phyloP scores from a whole-genome alignment of 2,797 vertebrate species.

The Miichthys miiuy region DNA sequence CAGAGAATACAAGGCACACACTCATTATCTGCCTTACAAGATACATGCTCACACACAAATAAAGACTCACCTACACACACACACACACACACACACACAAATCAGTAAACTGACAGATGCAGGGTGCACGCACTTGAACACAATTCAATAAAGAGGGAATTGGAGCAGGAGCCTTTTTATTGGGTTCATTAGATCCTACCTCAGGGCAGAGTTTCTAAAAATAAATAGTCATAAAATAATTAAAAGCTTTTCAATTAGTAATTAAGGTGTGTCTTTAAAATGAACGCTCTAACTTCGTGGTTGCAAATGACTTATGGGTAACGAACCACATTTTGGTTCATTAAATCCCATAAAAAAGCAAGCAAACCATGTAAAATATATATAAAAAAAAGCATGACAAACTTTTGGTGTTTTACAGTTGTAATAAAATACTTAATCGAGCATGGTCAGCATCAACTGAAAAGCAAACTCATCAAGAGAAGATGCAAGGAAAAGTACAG shows the following conservation, averaged over 20 bases:
- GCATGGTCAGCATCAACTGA: not conserved
- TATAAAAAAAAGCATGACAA: not conserved
- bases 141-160: constrained; percentile 42
- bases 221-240: constrained; percentile 46
- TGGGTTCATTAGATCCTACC: constrained; percentile 51
- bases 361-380: not conserved
- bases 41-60: constrained; percentile 24
- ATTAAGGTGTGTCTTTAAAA: constrained; percentile 19
- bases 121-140: constrained; percentile 36
- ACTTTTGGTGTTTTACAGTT: not conserved
- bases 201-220: constrained; percentile 42
- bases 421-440: not conserved
- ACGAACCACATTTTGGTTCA: not conserved
- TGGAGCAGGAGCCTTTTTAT: constrained; percentile 51
- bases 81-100: constrained; percentile 11
- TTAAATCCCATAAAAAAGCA: not conserved
- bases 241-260: constrained; percentile 36
- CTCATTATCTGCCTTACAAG: constrained; percentile 53
- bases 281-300: not conserved
- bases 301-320: not conserved
- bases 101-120: constrained; percentile 39
- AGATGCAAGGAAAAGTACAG: not conserved
- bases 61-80: constrained; percentile 16
- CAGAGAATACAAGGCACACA: constrained; percentile 33
- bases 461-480: not conserved